These are phyloP conservation scores for Steinernema carpocapsae DNA, from an alignment of 2,888 invertebrate species.

Conservation along the genomic window DNA sequence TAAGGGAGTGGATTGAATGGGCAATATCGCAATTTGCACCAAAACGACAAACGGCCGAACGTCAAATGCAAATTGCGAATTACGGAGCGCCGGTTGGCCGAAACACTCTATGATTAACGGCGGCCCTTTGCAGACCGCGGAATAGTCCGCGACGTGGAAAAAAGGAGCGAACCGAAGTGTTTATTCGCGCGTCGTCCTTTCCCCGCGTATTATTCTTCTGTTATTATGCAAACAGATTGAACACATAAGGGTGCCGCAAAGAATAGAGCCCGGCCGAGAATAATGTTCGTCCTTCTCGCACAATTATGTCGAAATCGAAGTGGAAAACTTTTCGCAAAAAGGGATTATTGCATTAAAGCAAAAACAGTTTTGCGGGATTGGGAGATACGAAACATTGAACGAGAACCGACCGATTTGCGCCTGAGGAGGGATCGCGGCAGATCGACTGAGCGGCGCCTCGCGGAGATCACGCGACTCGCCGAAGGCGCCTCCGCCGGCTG, in stretches of 20 bases:
- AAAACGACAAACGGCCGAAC: too few relatives aligned
- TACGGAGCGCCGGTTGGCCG: too few relatives aligned
- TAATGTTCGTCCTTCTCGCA: not conserved
- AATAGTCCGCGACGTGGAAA: not conserved
- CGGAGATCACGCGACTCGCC: not conserved
- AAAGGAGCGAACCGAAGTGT: not conserved
- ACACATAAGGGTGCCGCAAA: conserved; percentile 19
- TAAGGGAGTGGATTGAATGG: too few relatives aligned
- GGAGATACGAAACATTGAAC: too few relatives aligned
- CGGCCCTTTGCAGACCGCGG: not conserved
- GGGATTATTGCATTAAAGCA: too few relatives aligned
- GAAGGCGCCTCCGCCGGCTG: not conserved
- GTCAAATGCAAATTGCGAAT: too few relatives aligned
- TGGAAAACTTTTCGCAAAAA: conserved; percentile 4
- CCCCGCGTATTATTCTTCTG: conserved; percentile 11
- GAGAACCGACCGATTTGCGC: too few relatives aligned
- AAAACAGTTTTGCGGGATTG: too few relatives aligned
- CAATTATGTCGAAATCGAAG: conserved; percentile 21
- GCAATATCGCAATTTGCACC: too few relatives aligned
- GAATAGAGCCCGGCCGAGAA: conserved; percentile 13
- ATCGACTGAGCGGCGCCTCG: not conserved
- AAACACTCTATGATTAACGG: not conserved
- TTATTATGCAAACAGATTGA: conserved; percentile 31
- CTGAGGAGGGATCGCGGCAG: too few relatives aligned
- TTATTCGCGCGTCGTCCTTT: conserved; percentile 28